Base-by-base conservation (phyloP, 2,797 vertebrate species). In the Dendrocincla fuliginosa region DNA sequence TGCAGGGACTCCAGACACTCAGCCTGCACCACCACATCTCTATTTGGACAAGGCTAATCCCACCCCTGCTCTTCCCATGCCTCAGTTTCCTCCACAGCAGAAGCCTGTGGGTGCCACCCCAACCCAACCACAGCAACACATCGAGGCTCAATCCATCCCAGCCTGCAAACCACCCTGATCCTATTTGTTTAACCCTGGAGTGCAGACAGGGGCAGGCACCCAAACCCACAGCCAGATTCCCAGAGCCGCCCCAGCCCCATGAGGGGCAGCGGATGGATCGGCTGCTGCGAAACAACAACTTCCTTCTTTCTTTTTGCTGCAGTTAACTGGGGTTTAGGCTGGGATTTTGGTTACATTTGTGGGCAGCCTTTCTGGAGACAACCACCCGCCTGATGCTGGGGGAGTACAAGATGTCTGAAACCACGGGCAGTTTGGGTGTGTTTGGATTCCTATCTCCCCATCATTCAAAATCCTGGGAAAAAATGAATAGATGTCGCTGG, bases 341-440 rank as follows among this genome's bases (percentile, higher is more conserved):
- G 91, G 87, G 95, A 95, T 96, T 90, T 95, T 3, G 50, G 80
- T 93, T 94, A 64, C 46, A 23, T 94, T 95, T 96, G 96, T 75
- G 94, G 96, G 75, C 90, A 96, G 96, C 75, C 96, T 68, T 96
- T 71, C 95, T 96, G 96, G 96, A 97, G 97, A 96, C 95, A 96
- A 85, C 61, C 59, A 65, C 83, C 65, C 68, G 12, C 91, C 89
- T 33, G 75, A 71, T 71, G 87, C 82, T 17, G 82, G 77, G 90
- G 68, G 92, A 95, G 88, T 65, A 37, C 44, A 4, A 89, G 81
- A 85, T 76, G 87, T 67, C 71, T 65, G 76, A 92, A 95, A 89
- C 91, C 94, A 90, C 6, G 41, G 87, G 89, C 87, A 71, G 49
- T 47, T 35, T 6, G 30, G 63, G 75, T 76, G 90, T 91, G 41